Base-by-base conservation (phyloP, 1,140 invertebrate species). In the Parasteatoda tepidariorum region DNA sequence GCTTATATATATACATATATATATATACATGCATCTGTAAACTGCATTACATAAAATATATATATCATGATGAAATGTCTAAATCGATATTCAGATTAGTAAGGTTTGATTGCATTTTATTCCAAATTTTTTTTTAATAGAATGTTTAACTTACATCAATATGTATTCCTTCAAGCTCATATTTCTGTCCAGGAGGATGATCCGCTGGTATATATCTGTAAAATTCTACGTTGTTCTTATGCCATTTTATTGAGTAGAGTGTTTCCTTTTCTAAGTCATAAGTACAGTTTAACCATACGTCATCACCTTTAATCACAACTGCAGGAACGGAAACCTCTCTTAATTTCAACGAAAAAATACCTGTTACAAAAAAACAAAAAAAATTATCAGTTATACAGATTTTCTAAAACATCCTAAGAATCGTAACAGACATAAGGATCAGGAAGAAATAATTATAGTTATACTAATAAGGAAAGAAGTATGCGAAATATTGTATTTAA, bases 111-210 rank as follows among this genome's bases (percentile, higher is more conserved):
- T 41, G 38, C 38, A 41, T 48, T 48, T 48, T 48, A 48, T 18
- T n/a, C 4, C 38, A 48, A 48, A 9, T 48, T 48, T 48, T 9
- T 4, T 48, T 48, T 18, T 48, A 48, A 48, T 13, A 9, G 38
- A 48, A n/a, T n/a, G n/a, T 30, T 34, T n/a, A 15, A 81, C 76
- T 94, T 90, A 94, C 94, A 88, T 95, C 93, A 70, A 94, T 93
- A 76, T 92, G 92, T 71, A 94, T 91, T 75, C 93, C 93, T 1
- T 92, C 91, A 28, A 93, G 88, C 2, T 92, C 91, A 86, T 94
- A 94, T 5, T 93, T 92, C 87, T 93, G 91, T 34, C 92, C 93
- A 0, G 92, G 92, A 5, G 93, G 93, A 88, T 91, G 90, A 87
- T 85, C 70, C 22, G 33, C 34, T 3, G 82, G 74, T 55, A 85